These are phyloP conservation scores for Prosapia bicincta DNA, from an alignment of 2,888 invertebrate genomes.

Conservation along the genomic window DNA sequence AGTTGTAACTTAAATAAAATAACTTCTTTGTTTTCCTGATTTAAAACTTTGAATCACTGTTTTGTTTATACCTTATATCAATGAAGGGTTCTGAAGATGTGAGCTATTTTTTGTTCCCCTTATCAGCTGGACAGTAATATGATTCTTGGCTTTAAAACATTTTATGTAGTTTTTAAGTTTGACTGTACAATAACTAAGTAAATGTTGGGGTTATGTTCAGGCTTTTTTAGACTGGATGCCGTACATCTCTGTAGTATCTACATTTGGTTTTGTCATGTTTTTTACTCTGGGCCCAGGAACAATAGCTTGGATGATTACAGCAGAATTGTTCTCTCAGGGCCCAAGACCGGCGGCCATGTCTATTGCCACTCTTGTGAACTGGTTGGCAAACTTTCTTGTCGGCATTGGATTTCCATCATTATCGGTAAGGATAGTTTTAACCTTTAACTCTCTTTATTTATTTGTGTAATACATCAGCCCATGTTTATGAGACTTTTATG, in stretches of 20 bases:
- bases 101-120: no score
- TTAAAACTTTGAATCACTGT: no score
- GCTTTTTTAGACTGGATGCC: constrained; percentile 98
- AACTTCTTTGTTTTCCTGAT: no score
- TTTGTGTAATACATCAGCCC: no score
- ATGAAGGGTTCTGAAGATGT: no score
- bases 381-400: constrained; percentile 95
- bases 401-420: constrained; percentile 93
- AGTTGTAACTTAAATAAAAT: no score
- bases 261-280: constrained; percentile 92
- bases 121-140: no score
- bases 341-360: constrained; percentile 96
- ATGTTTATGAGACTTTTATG: no score
- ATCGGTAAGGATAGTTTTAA: constrained; percentile 84
- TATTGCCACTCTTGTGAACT: constrained; percentile 94
- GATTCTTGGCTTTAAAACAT: constrained; percentile 16
- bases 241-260: constrained; percentile 90
- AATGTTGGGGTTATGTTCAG: constrained; percentile 95
- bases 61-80: no score
- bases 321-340: constrained; percentile 95
- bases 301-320: constrained; percentile 98
- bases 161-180: constrained; percentile 30
- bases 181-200: constrained; percentile 27
- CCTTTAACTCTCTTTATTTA: no score
- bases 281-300: constrained; percentile 97